Evolutionary conservation across 2,113 vertebrate species (phyloP), one percentile per base, ranked within the genome.

Genomic region (Oryzias curvinotus): DNA sequence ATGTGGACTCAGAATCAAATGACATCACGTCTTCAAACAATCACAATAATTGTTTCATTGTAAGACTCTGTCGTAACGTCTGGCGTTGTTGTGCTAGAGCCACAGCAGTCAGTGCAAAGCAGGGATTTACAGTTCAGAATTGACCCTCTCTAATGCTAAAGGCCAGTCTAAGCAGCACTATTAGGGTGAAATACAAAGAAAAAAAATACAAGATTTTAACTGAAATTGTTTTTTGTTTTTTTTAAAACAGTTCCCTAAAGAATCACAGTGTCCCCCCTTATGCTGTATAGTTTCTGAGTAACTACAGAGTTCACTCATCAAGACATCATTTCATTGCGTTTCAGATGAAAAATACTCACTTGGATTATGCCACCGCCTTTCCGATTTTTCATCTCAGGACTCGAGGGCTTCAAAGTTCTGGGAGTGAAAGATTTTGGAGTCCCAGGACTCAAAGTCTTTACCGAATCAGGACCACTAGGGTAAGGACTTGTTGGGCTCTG

Each of bases 401-500:
- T 94, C 0, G 43, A 26, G 65, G 19, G 49, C 36, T 76, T 85
- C 17, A 45, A 47, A 23, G 57, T 57, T 28, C 90, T 91, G 60
- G 93, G 82, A 46, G 91, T 94, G 0, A 15, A 4, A 14, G 19
- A 14, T 43, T 73, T 84, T 0, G 58, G 21, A 21, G 73, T 66
- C 21, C 55, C 55, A 12, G 70, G 75, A n/a, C 64, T 78, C 1
- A 4, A 1, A n/a, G 60, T 41, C 43, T 85, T 80, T n/a, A 47
- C 6, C 21, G 57, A 50, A 16, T 54, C 50, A 4, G 77, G 61
- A 62, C 74, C 76, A 3, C 50, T 1, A 7, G 26, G 78, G 5
- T 54, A 62, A 47, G 73, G 58, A 65, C 49, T 57, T 41, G 26
- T 26, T 23, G 66, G 59, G 30, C 68, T 69, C 14, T 26, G 30